phyloP scores from a whole-genome alignment of 1,140 invertebrate species.

The Popillia japonica region DNA sequence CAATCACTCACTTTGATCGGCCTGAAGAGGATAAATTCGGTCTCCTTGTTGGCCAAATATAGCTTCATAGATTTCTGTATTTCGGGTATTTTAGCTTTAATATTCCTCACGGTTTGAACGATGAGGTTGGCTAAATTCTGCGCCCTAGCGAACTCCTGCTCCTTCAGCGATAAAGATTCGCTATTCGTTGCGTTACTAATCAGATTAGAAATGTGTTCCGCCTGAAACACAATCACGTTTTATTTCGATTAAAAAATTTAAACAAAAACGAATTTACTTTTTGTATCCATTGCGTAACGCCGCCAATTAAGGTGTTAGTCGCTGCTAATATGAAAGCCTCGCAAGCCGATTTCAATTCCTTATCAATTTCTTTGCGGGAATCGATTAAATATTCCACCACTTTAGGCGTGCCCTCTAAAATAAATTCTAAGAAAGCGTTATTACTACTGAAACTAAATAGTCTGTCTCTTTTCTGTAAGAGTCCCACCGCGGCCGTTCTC shows the following conservation, averaged over 20 bases:
- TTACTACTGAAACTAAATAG: constrained; percentile 89
- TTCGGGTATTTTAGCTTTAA: constrained; percentile 81
- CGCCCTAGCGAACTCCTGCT: constrained; percentile 64
- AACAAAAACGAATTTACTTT: too few relatives aligned
- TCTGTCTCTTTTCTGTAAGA: constrained; percentile 85
- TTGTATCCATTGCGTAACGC: constrained; percentile 51
- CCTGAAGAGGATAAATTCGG: constrained; percentile 93
- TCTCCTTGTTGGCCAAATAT: constrained; percentile 95
- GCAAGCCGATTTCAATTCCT: constrained; percentile 90
- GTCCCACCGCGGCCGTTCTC: constrained; percentile 84
- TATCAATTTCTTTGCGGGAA: constrained; percentile 94
- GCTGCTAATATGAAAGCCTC: constrained; percentile 88
- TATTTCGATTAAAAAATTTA: too few relatives aligned
- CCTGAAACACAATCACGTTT: too few relatives aligned
- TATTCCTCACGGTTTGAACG: constrained; percentile 69
- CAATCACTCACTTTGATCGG: constrained; percentile 83
- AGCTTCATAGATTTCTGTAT: constrained; percentile 91
- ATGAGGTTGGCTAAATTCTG: constrained; percentile 68
- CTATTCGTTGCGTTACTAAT: constrained; percentile 36
- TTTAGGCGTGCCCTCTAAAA: constrained; percentile 89
- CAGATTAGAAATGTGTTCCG: constrained; percentile 49
- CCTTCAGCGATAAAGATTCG: constrained; percentile 53
- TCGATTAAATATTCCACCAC: constrained; percentile 92
- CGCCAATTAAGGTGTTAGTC: constrained; percentile 76
- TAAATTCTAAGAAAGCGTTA: constrained; percentile 91